Evolutionary conservation across 2,888 invertebrate genomes (phyloP).

Genomic region (Dasysyrphus tricinctus): DNA sequence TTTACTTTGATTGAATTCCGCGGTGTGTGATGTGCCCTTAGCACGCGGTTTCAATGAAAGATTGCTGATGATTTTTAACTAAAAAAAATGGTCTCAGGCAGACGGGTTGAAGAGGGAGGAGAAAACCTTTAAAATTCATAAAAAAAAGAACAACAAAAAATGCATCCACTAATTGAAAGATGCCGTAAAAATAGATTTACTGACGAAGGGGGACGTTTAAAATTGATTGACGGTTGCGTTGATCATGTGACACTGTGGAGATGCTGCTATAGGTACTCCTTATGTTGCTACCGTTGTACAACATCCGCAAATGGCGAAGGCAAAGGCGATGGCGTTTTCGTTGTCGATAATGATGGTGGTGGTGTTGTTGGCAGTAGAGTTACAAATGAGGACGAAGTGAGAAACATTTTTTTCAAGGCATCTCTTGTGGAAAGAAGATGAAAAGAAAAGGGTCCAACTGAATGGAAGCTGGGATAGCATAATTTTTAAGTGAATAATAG

Average conservation of each 20-base stretch:
- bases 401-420: background rate
- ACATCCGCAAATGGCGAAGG: slow-evolving; percentile 29
- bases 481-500: slow-evolving; percentile 24
- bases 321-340: slow-evolving; percentile 10
- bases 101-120: background rate
- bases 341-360: slow-evolving; percentile 26
- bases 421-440: background rate
- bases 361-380: background rate
- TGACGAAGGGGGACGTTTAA: slow-evolving; percentile 28
- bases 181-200: slow-evolving; percentile 59
- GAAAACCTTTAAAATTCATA: slow-evolving; percentile 10
- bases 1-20: slow-evolving; percentile 32
- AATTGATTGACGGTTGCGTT: slow-evolving; percentile 50
- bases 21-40: slow-evolving; percentile 19
- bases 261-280: background rate
- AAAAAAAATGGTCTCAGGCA: background rate
- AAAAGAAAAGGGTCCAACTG: slow-evolving; percentile 3
- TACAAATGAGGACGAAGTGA: slow-evolving; percentile 35
- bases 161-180: slow-evolving; percentile 69
- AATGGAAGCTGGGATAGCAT: slow-evolving; percentile 11
- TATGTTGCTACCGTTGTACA: slow-evolving; percentile 23
- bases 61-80: slow-evolving; percentile 10
- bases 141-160: slow-evolving; percentile 9
- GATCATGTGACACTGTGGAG: slow-evolving; percentile 38
- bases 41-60: slow-evolving; percentile 8